These are phyloP conservation scores for Urocyon cinereoargenteus DNA, from an alignment of 2,797 vertebrate genomes.

Conservation along the genomic window DNA sequence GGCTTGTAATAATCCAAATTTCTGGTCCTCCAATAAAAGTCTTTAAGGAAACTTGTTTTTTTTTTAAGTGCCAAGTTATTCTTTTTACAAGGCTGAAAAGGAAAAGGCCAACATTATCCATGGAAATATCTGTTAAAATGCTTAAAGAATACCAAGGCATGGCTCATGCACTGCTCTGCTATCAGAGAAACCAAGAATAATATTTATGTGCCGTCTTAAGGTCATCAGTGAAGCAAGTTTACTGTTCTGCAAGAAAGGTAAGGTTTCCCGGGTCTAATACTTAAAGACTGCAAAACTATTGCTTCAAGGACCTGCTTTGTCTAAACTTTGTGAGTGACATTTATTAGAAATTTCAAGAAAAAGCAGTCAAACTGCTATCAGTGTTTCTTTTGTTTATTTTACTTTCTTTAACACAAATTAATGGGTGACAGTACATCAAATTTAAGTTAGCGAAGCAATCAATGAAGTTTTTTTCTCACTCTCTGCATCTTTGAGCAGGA, in stretches of 20 bases:
- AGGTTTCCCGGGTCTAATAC: conserved; percentile 13
- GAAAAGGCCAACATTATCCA: background rate
- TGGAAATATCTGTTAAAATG: conserved; percentile 8
- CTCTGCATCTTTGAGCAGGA: background rate
- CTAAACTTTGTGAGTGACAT: conserved; percentile 48
- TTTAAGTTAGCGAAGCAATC: conserved; percentile 24
- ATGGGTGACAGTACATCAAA: background rate
- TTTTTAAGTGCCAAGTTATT: background rate
- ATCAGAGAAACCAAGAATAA: conserved; percentile 43
- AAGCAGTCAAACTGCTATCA: conserved; percentile 21
- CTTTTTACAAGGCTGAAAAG: background rate
- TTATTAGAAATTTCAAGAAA: conserved; percentile 61
- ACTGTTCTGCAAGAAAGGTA: conserved; percentile 33
- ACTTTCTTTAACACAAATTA: conserved; percentile 17
- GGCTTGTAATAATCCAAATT: background rate
- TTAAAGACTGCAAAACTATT: background rate
- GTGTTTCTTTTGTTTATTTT: conserved; percentile 57
- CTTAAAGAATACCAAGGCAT: background rate
- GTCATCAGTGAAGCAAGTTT: background rate
- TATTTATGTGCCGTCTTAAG: background rate
- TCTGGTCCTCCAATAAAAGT: background rate
- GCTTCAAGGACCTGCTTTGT: conserved; percentile 55
- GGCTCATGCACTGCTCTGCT: background rate
- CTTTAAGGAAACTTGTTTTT: conserved; percentile 19
- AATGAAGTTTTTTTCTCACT: background rate